These are phyloP conservation scores for Drosophila anomalipes DNA, from an alignment of 2,888 invertebrate species.

Conservation along the genomic window DNA sequence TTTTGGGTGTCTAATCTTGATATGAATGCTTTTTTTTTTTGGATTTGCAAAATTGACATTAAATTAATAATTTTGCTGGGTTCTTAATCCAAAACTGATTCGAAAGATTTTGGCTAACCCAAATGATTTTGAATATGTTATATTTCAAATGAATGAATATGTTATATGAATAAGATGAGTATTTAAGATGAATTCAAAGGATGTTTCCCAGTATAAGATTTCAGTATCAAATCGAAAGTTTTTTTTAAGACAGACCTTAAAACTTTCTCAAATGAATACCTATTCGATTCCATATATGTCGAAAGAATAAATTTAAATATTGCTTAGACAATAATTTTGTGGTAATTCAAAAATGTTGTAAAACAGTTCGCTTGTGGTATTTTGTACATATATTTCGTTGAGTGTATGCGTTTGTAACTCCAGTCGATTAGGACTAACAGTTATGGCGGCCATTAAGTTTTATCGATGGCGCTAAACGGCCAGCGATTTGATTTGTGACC, in stretches of 20 bases:
- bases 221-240: not conserved
- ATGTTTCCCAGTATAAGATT: not conserved
- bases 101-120: too few species aligned
- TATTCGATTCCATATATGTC: not conserved
- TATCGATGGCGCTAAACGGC: constrained; percentile 79
- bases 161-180: too few species aligned
- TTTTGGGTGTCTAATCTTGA: rapidly evolving
- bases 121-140: too few species aligned
- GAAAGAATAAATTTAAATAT: not conserved
- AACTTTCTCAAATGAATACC: not conserved
- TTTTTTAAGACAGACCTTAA: not conserved
- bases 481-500: constrained; percentile 77
- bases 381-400: constrained; percentile 10
- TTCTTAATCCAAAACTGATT: not conserved
- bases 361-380: not conserved
- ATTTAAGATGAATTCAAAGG: not conserved
- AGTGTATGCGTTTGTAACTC: constrained; percentile 45
- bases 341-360: not conserved
- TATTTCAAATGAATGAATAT: too few species aligned
- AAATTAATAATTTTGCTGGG: not conserved
- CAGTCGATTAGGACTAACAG: constrained; percentile 73
- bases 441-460: constrained; percentile 83
- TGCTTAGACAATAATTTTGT: not conserved
- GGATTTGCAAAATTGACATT: not conserved
- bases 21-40: too few species aligned